Percentiles rank a stretch among this genome's conserved stretches.
Evolutionary conservation across 2,113 vertebrate genomes (phyloP).

Genomic region (Cinclus mexicanus): DNA sequence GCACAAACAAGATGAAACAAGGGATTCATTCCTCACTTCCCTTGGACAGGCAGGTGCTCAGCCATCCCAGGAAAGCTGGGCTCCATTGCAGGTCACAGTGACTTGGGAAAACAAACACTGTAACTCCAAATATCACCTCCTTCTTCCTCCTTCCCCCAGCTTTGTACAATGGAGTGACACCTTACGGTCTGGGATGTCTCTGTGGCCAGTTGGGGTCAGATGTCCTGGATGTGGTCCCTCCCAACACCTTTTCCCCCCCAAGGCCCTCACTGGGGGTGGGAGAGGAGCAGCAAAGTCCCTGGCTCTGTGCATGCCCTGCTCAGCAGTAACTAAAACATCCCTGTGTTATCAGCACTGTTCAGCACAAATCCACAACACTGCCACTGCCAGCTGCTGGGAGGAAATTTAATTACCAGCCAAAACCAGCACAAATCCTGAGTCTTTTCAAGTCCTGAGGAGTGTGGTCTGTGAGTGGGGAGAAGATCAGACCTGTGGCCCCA

Average conservation of each 20-base stretch:
- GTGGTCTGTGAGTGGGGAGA: not conserved
- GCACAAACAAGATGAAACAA: not conserved
- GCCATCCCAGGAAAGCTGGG: not conserved
- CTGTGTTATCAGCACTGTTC: not conserved
- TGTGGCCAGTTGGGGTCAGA: not conserved
- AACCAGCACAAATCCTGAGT: not conserved
- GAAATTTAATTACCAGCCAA: not conserved
- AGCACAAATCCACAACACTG: not conserved
- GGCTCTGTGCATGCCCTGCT: not conserved
- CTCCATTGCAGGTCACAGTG: not conserved
- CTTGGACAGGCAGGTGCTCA: not conserved
- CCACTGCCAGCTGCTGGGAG: not conserved
- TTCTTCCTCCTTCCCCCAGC: not conserved
- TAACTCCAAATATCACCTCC: not conserved
- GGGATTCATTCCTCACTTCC: not conserved
- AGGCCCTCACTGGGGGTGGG: not conserved
- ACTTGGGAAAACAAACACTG: accelerated
- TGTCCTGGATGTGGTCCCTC: not conserved
- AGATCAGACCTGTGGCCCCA: not conserved
- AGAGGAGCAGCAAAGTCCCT: not conserved
- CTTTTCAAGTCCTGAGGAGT: not conserved
- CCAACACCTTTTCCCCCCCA: not conserved
- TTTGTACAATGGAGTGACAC: not conserved
- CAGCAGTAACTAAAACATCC: not conserved
- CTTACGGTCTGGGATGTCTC: accelerated